Percentiles rank a stretch among this genome's conserved stretches.
Conservation (phyloP, 2,113 vertebrate genomes). For the Thinocorus orbignyianus region DNA sequence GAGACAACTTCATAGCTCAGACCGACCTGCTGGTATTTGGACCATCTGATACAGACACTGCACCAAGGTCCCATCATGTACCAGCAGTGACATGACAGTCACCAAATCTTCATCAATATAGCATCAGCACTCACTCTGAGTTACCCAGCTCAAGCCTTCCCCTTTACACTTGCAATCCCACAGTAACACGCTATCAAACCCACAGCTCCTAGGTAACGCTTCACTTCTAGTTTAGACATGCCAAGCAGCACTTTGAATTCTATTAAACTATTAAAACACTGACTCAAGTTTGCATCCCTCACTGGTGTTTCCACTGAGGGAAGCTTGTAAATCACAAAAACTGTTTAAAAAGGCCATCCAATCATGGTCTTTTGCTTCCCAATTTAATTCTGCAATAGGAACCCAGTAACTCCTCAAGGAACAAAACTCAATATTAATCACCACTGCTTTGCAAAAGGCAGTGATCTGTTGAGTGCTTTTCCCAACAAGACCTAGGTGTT, state of each 20-base stretch:
- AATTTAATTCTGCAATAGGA: not conserved
- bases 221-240: not conserved
- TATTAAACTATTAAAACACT: not conserved
- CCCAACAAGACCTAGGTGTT: not conserved
- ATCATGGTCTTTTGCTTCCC: not conserved
- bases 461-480: not conserved
- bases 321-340: not conserved
- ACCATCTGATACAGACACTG: not conserved
- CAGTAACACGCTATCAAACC: not conserved
- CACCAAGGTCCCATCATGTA: not conserved
- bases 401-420: not conserved
- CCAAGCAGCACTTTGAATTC: not conserved
- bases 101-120: not conserved
- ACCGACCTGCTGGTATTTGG: not conserved
- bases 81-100: accelerated
- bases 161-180: not conserved
- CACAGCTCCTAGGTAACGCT: not conserved
- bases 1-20: not conserved
- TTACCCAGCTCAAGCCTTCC: not conserved
- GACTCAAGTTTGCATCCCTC: not conserved
- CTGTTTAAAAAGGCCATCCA: not conserved
- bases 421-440: not conserved
- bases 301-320: not conserved
- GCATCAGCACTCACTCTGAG: not conserved
- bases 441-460: not conserved